Conservation (phyloP, 64 coral and sea anemone species). For the Montipora sp. region DNA sequence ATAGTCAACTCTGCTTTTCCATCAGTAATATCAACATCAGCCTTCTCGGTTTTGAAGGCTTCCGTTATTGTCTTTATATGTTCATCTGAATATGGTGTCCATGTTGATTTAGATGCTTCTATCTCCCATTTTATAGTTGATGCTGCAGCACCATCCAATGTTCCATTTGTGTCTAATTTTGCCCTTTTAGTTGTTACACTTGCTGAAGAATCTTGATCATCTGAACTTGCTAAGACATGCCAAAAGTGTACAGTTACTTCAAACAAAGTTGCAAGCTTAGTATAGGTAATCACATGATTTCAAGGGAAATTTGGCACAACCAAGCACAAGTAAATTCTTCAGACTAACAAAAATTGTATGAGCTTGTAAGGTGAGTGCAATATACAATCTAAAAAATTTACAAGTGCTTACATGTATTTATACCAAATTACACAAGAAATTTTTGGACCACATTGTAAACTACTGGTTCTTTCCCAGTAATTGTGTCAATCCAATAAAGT, state of each 20-base stretch:
- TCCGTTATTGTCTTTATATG: constrained; percentile 66
- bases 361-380: too few relatives aligned
- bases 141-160: not conserved
- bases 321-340: too few relatives aligned
- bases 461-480: too few relatives aligned
- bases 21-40: constrained; percentile 54
- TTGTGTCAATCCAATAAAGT: too few relatives aligned
- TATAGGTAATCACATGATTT: too few relatives aligned
- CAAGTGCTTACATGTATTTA: too few relatives aligned
- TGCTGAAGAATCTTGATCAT: not conserved
- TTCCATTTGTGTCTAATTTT: constrained; percentile 30
- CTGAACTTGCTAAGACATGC: constrained; percentile 30
- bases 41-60: constrained; percentile 71
- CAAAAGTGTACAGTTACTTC: not conserved
- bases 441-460: too few relatives aligned
- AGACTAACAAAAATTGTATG: too few relatives aligned
- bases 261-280: too few relatives aligned
- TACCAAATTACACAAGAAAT: too few relatives aligned
- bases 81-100: constrained; percentile 69
- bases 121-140: constrained; percentile 66
- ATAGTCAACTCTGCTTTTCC: constrained; percentile 63
- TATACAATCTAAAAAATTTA: too few relatives aligned
- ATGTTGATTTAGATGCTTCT: constrained; percentile 73
- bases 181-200: not conserved
- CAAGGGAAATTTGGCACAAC: too few relatives aligned